Evolutionary conservation across 2,797 vertebrate genomes (phyloP), one percentile per base, ranked within the genome.

Genomic region (Dermochelys coriacea): DNA sequence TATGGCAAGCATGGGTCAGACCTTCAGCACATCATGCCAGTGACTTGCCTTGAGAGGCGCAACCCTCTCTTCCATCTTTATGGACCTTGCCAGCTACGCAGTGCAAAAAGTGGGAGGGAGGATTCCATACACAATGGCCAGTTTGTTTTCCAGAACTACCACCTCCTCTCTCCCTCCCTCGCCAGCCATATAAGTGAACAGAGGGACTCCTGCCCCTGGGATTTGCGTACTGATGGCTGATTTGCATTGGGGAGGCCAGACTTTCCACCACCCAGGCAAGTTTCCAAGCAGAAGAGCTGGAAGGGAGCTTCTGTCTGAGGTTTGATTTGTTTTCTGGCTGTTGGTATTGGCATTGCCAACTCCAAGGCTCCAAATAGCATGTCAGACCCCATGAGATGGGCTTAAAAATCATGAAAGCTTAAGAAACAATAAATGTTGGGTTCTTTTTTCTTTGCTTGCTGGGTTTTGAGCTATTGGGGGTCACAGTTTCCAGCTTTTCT

Each of bases 361-460:
- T 83, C 75, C 50, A 10, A 91, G 88, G 82, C 92, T 82, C 15
- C 79, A 83, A 6, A 61, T 82, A 61, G 25, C 11, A 2, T 55
- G 4, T 9, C n/a, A 10, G 93, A 89, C 84, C 92, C 77, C 16
- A 2, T 47, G 4, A 94, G 50, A 93, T 88, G 75, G 68, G 47
- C 86, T 96, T 87, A 87, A 92, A 77, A 94, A 85, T 29, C 3
- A 18, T 92, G 94, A 96, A 87, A 71, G 5, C 23, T 10, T 71
- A 71, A 71, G 8, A 68, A 68, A 37, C 64, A 23, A 41, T n/a
- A n/a, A n/a, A 64, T 68, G 10, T 68, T 71, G 19, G n/a, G 19
- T 23, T 71, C 4, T 41, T 71, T 71, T 71, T 71, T 71, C n/a
- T 71, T 71, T 71, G 19, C 34, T 41, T 71, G 19, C n/a, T 71